These are phyloP conservation scores for Tuberolachnus salignus DNA, from an alignment of 2,888 invertebrate genomes.

Conservation along the genomic window DNA sequence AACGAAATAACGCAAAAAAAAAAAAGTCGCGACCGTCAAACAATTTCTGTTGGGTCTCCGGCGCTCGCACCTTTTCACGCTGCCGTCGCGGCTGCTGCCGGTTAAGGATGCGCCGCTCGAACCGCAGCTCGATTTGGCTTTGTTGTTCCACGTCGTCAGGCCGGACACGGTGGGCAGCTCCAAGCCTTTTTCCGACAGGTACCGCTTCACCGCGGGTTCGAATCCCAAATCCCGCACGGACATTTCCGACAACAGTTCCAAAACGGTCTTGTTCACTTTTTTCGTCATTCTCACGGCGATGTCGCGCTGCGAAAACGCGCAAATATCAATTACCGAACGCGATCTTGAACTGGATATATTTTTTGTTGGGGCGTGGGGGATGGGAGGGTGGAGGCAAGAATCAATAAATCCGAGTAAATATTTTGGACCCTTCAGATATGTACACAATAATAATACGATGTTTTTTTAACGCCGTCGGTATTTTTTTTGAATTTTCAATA, in stretches of 20 bases:
- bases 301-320: constrained; percentile 64
- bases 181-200: constrained; percentile 62
- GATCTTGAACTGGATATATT: no score
- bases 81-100: not conserved
- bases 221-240: constrained; percentile 63
- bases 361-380: no score
- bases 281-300: constrained; percentile 68
- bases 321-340: no score
- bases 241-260: constrained; percentile 68
- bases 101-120: not conserved
- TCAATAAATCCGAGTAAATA: no score
- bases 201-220: constrained; percentile 63
- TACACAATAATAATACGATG: no score
- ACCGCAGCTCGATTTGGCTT: constrained; percentile 34
- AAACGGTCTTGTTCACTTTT: constrained; percentile 67
- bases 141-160: not conserved
- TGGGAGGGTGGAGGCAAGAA: no score
- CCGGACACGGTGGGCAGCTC: constrained; percentile 60
- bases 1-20: no score
- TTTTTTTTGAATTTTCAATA: no score
- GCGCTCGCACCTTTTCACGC: not conserved
- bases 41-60: no score
- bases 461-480: no score
- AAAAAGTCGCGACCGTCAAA: no score
- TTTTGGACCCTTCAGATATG: no score